Conservation (phyloP, 1,140 invertebrate genomes). For the Orchestia grillus region DNA sequence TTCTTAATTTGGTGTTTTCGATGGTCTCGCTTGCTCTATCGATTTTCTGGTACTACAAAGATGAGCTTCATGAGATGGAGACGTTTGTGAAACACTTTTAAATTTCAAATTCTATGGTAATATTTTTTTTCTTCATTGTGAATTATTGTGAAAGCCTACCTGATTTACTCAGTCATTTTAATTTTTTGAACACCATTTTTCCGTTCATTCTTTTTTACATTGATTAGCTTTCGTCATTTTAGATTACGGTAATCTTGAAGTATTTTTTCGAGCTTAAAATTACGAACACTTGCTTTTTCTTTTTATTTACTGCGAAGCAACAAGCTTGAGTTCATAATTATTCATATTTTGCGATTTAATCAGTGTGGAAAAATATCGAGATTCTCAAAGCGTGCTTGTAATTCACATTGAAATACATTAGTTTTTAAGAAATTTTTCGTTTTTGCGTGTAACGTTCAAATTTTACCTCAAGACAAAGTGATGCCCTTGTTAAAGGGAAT, state of each 20-base stretch:
- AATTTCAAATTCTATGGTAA: too few species aligned
- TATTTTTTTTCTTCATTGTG: too few species aligned
- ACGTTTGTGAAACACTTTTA: too few species aligned
- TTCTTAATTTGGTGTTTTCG: not conserved
- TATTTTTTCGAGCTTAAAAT: too few species aligned
- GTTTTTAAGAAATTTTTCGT: not conserved
- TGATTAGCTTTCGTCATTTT: too few species aligned
- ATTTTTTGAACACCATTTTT: too few species aligned
- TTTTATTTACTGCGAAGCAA: not conserved
- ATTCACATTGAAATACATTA: not conserved
- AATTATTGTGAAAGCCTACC: too few species aligned
- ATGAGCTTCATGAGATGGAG: not conserved
- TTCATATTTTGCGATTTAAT: not conserved
- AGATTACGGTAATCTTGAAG: too few species aligned
- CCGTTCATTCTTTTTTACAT: too few species aligned
- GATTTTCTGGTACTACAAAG: not conserved
- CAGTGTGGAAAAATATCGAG: too few species aligned
- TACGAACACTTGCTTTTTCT: not conserved
- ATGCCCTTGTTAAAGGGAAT: not conserved
- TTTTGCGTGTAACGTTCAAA: not conserved
- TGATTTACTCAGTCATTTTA: too few species aligned
- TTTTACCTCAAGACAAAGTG: not conserved
- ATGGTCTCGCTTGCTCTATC: not conserved
- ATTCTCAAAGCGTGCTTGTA: not conserved
- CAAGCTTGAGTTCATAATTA: not conserved